Evolutionary conservation across 2,888 invertebrate species (phyloP).

Genomic region (Peribatodes rhomboidaria): DNA sequence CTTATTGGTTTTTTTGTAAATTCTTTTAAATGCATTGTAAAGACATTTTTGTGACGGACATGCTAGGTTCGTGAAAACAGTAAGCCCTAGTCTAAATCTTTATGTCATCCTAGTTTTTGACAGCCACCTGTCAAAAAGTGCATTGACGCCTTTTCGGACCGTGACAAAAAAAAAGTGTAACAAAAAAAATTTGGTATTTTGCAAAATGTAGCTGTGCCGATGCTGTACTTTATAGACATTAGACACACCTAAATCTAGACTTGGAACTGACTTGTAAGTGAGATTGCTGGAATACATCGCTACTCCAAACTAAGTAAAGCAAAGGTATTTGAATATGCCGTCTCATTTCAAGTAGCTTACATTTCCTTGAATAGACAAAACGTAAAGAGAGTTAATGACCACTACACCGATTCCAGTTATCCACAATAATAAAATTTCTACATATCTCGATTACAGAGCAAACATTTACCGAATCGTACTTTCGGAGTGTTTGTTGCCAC

Average conservation of each 20-base stretch:
- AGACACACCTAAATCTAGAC: no score
- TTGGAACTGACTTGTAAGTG: background rate
- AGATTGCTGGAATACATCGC: background rate
- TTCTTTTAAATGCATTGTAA: constrained; percentile 1
- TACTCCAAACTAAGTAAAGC: background rate
- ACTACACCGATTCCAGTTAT: constrained; percentile 27
- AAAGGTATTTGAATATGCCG: background rate
- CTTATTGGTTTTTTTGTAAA: constrained; percentile 10
- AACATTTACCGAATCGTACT: constrained; percentile 30
- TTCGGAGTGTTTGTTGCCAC: constrained; percentile 31
- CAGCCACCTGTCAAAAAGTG: no score
- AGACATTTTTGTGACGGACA: background rate
- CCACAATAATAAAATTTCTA: constrained; percentile 23
- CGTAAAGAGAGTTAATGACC: constrained; percentile 21
- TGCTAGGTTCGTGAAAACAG: no score
- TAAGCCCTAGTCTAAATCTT: no score
- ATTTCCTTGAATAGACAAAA: constrained; percentile 16
- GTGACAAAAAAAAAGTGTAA: no score
- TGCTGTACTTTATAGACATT: no score
- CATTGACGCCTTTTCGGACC: no score
- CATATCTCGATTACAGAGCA: constrained; percentile 32
- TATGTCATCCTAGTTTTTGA: no score
- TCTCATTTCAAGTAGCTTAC: background rate
- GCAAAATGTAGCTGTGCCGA: no score
- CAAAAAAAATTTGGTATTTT: no score